Evolutionary conservation across 1,140 invertebrate species (phyloP).

Genomic region (Wasmannia auropunctata): DNA sequence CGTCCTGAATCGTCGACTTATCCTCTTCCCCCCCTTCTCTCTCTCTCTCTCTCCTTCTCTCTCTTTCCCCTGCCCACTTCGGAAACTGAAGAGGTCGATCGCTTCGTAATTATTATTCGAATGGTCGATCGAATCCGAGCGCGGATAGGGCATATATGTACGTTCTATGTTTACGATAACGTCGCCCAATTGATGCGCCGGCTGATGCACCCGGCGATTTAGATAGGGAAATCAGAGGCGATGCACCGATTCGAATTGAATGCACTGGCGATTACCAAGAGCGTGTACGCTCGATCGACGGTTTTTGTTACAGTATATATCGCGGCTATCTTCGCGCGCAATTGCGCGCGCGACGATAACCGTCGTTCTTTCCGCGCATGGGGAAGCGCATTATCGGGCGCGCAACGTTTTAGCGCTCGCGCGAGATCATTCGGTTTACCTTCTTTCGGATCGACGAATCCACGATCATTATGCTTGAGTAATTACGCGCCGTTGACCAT

Average conservation of each 20-base stretch:
- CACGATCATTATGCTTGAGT: constrained; percentile 42
- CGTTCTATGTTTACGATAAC: constrained; percentile 60
- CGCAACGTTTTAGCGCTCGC: constrained; percentile 32
- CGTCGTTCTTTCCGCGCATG: constrained; percentile 44
- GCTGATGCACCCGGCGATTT: constrained; percentile 60
- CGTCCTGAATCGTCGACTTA: constrained; percentile 43
- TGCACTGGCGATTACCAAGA: constrained; percentile 55
- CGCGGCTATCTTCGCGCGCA: constrained; percentile 47
- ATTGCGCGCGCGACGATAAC: constrained; percentile 50
- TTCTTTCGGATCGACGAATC: constrained; percentile 38
- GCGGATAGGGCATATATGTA: constrained; percentile 50
- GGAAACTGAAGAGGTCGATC: background rate
- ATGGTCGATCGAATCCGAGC: constrained; percentile 42
- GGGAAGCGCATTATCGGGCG: constrained; percentile 43
- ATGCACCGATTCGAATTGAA: constrained; percentile 58
- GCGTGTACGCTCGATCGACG: constrained; percentile 55
- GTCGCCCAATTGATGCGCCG: constrained; percentile 58
- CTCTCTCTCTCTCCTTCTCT: background rate
- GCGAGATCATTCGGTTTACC: constrained; percentile 4
- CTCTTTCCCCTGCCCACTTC: background rate
- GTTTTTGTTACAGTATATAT: constrained; percentile 55
- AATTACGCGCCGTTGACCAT: constrained; percentile 41
- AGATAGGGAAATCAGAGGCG: constrained; percentile 61
- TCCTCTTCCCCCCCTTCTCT: background rate
- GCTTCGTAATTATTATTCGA: constrained; percentile 59